Conservation (phyloP, 2,113 vertebrate species). For the Rhinoderma darwinii region DNA sequence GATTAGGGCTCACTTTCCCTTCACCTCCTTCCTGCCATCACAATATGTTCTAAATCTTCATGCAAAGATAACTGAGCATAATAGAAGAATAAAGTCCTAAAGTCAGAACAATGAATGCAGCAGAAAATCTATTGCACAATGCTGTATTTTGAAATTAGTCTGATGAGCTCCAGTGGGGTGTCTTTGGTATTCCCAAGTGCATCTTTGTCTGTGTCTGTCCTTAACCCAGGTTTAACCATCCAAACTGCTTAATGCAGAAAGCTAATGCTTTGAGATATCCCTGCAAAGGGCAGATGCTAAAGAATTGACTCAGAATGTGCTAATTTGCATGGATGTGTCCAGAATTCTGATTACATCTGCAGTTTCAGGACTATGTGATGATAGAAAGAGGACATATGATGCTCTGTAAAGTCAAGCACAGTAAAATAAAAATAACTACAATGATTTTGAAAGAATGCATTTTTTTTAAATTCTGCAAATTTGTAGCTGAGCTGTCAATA, state of each 20-base stretch:
- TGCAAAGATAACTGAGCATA: conserved; percentile 34
- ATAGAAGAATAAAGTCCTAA: conserved; percentile 31
- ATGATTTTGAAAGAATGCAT: not conserved
- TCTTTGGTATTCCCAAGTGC: conserved; percentile 39
- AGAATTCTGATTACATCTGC: conserved; percentile 47
- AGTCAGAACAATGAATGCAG: conserved; percentile 41
- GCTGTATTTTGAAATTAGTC: conserved; percentile 33
- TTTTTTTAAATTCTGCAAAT: conserved; percentile 36
- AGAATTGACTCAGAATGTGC: conserved; percentile 48
- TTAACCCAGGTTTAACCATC: conserved; percentile 53
- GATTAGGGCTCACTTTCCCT: too few relatives aligned
- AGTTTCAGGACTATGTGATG: conserved; percentile 14
- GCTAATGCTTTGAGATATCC: conserved; percentile 57
- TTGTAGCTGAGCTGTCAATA: not conserved
- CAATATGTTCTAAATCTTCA: conserved; percentile 32
- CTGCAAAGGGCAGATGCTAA: conserved; percentile 54
- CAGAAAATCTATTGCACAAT: conserved; percentile 39
- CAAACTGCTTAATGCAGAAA: conserved; percentile 53
- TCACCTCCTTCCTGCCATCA: too few relatives aligned
- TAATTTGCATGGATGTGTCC: conserved; percentile 52
- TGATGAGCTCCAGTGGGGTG: conserved; percentile 45
- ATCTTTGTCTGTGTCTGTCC: conserved; percentile 51
- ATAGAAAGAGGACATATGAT: not conserved
- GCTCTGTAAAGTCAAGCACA: not conserved
- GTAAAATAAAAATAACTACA: not conserved